These are phyloP conservation scores for Gymnarchus niloticus DNA, from an alignment of 2,113 vertebrate genomes.

Conservation along the genomic window DNA sequence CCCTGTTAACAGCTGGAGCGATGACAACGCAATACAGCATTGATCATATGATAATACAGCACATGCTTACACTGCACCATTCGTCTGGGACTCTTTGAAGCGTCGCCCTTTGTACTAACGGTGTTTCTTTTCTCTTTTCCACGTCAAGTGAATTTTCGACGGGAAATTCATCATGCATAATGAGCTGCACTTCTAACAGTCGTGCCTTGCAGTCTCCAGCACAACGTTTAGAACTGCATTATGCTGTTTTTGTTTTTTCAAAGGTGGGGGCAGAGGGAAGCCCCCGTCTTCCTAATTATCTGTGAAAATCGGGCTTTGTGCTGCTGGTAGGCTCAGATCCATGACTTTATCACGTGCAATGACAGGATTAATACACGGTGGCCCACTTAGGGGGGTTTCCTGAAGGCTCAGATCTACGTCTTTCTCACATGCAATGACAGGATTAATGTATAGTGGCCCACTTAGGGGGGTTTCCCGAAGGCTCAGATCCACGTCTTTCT, in stretches of 20 bases:
- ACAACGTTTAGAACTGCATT: neutral
- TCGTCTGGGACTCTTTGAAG: neutral
- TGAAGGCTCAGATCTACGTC: no score
- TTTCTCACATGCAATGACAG: no score
- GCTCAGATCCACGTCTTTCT: neutral
- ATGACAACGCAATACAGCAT: neutral
- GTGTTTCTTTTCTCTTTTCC: neutral
- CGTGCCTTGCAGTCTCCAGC: neutral
- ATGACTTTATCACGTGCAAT: no score
- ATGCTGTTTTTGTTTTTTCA: neutral
- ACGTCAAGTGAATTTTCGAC: neutral
- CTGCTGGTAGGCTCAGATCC: no score
- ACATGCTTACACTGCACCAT: neutral
- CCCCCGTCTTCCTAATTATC: neutral
- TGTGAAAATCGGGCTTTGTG: neutral
- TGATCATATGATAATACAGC: no score
- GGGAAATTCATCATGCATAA: neutral
- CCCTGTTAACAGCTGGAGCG: neutral
- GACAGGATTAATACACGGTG: no score
- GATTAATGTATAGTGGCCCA: no score
- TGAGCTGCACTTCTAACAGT: neutral
- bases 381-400: no score
- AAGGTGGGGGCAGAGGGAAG: neutral
- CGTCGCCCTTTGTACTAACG: neutral
- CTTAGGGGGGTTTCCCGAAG: no score